phyloP scores from a whole-genome alignment of 64 coral and sea anemone genomes.

The Actinia equina region DNA sequence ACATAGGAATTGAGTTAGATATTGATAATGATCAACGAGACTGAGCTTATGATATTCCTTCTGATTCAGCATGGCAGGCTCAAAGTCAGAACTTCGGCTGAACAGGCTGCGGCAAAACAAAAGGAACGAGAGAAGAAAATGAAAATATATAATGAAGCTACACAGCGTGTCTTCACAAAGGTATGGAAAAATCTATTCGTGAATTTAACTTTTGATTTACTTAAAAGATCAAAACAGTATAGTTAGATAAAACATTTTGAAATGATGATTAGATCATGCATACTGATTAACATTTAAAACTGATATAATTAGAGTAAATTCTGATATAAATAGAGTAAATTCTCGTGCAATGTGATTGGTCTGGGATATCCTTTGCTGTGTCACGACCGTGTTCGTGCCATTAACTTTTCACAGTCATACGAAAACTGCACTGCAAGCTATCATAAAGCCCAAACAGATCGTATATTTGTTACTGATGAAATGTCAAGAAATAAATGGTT shows the following conservation, averaged over 20 bases:
- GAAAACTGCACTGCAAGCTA: no score
- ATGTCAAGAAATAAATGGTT: no score
- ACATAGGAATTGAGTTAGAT: neutral
- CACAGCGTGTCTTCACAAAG: conserved; percentile 71
- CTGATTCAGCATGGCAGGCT: conserved; percentile 79
- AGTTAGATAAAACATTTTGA: neutral
- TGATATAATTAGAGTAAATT: no score
- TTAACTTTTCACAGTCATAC: no score
- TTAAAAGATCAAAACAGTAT: neutral
- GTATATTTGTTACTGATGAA: no score
- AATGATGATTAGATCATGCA: neutral
- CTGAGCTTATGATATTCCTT: conserved; percentile 19
- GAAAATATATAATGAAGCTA: conserved; percentile 80
- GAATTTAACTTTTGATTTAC: neutral
- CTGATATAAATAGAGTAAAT: no score
- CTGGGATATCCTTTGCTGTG: no score
- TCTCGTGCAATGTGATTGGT: no score
- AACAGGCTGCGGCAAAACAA: conserved; percentile 95
- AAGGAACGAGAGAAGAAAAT: conserved; percentile 94
- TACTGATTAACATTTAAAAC: no score
- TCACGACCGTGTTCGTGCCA: no score
- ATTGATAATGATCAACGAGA: neutral
- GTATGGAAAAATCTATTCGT: conserved; percentile 19
- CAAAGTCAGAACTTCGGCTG: conserved; percentile 92
- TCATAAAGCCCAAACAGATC: no score